Base-by-base conservation (phyloP, 2,113 vertebrate genomes). In the Pseudonaja textilis region DNA sequence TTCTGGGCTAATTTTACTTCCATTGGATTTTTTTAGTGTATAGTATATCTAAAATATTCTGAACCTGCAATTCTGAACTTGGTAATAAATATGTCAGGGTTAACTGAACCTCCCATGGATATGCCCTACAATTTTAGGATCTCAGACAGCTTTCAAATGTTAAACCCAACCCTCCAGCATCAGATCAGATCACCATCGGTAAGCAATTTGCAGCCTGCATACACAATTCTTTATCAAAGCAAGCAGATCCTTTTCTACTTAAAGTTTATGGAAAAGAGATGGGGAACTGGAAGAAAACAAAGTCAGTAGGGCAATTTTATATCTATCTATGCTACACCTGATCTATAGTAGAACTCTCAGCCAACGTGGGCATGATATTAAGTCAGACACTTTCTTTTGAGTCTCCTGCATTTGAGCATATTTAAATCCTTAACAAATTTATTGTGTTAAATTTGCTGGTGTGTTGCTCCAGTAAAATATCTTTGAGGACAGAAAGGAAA, bases 1-100 rank as follows among this genome's bases (percentile, higher is more conserved):
- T 95, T 89, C 34, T 95, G 90, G 42, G 64, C 93, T 96, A 93
- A 97, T 97, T 97, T 98, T 96, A 96, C 96, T 97, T 97, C 97
- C 97, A 97, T 96, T 96, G 96, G 94, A 45, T 57, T 94, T 3
- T 92, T 90, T 90, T 94, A 90, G 50, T 94, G 96, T 95, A 94
- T 87, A 18, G 26, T 50, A 29, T 52, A 29, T 7, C 29, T n/a
- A 55, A 12, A 74, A 74, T 34, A 74, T 74, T 6, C 64, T 69
- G 64, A 69, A n/a, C 29, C 4, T 34, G 64, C 64, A n/a, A 5
- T 74, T 74, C 14, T 74, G 64, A 34, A 34, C 5, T 2, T 34
- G 14, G n/a, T 74, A 74, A 34, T 74, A 74, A 74, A 74, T 74
- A n/a, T 12, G 2, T 74, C 64, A 74, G n/a, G 11, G 10, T 64